Base-by-base conservation (phyloP, 2,888 invertebrate species). In the Limnephilus rhombicus region DNA sequence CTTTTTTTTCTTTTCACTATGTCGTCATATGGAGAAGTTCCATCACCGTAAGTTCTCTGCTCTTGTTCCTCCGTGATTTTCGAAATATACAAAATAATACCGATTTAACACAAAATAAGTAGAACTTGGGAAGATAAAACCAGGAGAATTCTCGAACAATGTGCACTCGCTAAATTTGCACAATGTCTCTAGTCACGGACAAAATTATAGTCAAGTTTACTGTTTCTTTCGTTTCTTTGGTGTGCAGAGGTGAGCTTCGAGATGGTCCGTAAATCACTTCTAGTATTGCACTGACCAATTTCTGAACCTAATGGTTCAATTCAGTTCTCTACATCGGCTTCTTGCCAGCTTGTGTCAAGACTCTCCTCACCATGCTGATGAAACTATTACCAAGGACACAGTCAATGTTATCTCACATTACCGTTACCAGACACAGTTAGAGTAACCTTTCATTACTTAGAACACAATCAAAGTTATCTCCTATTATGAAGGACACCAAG, bases 1-100 rank as follows among this genome's bases (percentile, higher is more conserved):
- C 68, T 68, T n/a, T 68, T 24, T 24, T 68, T 68, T 24, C 24
- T 68, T 9, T 68, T 68, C 68, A 68, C 68, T 68, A 68, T 68
- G 68, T 68, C n/a, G n/a, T 68, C 68, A 68, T 68, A 68, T 68
- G 68, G 68, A 68, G 68, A n/a, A n/a, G 68, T 24, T n/a, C 68
- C 68, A 68, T 68, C 68, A 68, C 68, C 68, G 24, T 68, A 68
- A 68, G 68, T 68, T 68, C 68, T 68, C 68, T 68, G 9, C 9
- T 68, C 24, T 68, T n/a, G n/a, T 68, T 68, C 68, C 24, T 68
- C 68, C 68, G 68, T n/a, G 68, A 68, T 68, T 68, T 68, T 24
- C 68, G 68, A 68, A 68, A 68, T 68, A 68, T 68, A 68, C 68
- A 68, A 68, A 68, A 68, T 68, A 68, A 68, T 68, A 68, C n/a